These are phyloP conservation scores for Pterostichus madidus DNA, from an alignment of 2,888 invertebrate species.

Conservation along the genomic window DNA sequence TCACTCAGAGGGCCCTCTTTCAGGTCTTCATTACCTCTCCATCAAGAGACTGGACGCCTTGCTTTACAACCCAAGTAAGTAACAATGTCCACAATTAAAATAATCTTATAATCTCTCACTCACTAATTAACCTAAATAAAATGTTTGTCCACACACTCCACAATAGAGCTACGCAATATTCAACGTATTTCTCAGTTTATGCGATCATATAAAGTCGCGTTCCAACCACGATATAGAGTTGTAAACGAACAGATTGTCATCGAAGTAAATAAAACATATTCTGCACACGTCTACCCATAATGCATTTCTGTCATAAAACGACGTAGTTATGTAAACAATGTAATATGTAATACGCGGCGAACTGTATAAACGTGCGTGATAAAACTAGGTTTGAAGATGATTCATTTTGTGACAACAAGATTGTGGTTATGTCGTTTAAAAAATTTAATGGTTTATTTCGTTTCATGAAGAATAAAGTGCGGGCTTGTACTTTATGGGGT, in stretches of 20 bases:
- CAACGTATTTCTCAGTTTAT: neutral
- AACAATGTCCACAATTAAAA: neutral
- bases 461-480: neutral
- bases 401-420: neutral
- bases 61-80: constrained; percentile 73
- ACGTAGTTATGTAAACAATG: constrained; percentile 15
- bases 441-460: neutral
- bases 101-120: no score
- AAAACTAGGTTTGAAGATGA: constrained; percentile 1
- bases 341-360: neutral
- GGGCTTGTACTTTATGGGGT: neutral
- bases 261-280: constrained; percentile 22
- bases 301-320: constrained; percentile 41
- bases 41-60: constrained; percentile 74
- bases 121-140: neutral
- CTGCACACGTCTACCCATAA: constrained; percentile 8
- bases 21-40: constrained; percentile 73
- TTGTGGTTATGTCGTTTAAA: no score
- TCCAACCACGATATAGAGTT: neutral
- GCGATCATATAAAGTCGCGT: constrained; percentile 3
- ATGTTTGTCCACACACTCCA: no score
- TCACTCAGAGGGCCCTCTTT: constrained; percentile 73
- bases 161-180: neutral
- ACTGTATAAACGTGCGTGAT: constrained; percentile 30
- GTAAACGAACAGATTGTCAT: constrained; percentile 8